Evolutionary conservation across 2,113 vertebrate species (phyloP).

Genomic region (Eulemur macaco): DNA sequence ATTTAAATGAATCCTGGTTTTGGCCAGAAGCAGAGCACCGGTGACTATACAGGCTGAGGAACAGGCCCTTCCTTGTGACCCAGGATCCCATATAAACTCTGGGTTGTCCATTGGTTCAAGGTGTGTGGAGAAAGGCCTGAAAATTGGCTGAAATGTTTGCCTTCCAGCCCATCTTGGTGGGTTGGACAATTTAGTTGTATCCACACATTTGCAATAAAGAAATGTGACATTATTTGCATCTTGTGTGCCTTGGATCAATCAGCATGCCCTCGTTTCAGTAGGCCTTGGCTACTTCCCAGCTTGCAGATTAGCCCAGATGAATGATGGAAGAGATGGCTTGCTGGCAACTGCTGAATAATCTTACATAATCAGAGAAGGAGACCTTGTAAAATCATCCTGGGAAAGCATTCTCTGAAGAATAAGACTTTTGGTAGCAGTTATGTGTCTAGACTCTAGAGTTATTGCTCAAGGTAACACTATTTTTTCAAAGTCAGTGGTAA

Average conservation of each 20-base stretch:
- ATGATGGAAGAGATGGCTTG: background rate
- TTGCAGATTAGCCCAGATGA: background rate
- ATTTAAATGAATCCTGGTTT: background rate
- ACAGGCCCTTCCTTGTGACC: background rate
- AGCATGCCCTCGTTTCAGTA: background rate
- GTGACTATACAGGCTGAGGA: background rate
- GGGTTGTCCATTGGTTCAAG: background rate
- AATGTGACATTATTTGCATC: background rate
- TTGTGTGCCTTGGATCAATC: background rate
- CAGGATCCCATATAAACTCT: background rate
- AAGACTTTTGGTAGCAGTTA: background rate
- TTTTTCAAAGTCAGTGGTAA: background rate
- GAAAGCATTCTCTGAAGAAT: background rate
- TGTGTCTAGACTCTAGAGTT: background rate
- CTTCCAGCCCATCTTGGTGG: background rate
- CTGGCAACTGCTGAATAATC: background rate
- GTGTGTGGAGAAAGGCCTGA: background rate
- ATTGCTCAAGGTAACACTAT: background rate
- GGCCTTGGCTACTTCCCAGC: background rate
- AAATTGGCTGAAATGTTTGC: background rate
- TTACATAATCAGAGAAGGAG: background rate
- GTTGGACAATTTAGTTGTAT: background rate
- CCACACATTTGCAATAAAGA: background rate
- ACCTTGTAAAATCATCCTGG: background rate
- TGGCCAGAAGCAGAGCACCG: background rate